phyloP scores from a whole-genome alignment of 1,140 invertebrate species.

The Heliconius melpomene region DNA sequence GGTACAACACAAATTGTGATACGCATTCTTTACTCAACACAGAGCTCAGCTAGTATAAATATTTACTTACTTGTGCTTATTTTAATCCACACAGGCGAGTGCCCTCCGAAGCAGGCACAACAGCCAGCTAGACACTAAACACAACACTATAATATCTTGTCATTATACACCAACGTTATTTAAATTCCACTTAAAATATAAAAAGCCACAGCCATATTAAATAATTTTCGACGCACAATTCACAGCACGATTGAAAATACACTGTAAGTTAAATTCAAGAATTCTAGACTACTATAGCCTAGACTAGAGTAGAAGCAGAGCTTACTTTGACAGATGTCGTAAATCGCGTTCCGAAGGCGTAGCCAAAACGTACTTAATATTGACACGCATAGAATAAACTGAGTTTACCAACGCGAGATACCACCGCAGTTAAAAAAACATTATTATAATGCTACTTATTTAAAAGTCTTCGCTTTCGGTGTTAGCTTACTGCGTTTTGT shows the following conservation, averaged over 20 bases:
- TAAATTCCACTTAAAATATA: slow-evolving; percentile 48
- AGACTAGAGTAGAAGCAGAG: slow-evolving; percentile 28
- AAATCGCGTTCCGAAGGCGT: slow-evolving; percentile 51
- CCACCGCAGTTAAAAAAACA: slow-evolving; percentile 13
- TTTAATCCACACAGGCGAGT: slow-evolving; percentile 62
- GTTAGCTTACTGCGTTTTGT: background rate
- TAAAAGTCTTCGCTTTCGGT: background rate
- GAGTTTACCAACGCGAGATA: slow-evolving; percentile 31
- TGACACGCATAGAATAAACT: slow-evolving; percentile 52
- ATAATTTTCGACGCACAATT: slow-evolving; percentile 48
- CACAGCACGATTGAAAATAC: slow-evolving; percentile 45
- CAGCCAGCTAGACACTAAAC: slow-evolving; percentile 61
- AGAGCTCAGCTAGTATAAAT: slow-evolving; percentile 50
- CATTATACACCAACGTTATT: slow-evolving; percentile 63
- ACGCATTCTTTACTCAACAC: slow-evolving; percentile 26
- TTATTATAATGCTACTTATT: background rate
- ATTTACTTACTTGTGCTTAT: slow-evolving; percentile 76
- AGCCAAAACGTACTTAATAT: slow-evolving; percentile 48
- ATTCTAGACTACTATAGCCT: slow-evolving; percentile 11
- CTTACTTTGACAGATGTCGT: slow-evolving; percentile 66
- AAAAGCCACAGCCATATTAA: slow-evolving; percentile 48
- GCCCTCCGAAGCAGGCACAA: slow-evolving; percentile 57
- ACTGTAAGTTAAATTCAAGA: slow-evolving; percentile 47
- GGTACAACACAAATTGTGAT: slow-evolving; percentile 9
- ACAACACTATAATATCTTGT: slow-evolving; percentile 62